Evolutionary conservation across 2,797 vertebrate species (phyloP), one percentile per base, ranked within the genome.

Genomic region (Fratercula arctica): DNA sequence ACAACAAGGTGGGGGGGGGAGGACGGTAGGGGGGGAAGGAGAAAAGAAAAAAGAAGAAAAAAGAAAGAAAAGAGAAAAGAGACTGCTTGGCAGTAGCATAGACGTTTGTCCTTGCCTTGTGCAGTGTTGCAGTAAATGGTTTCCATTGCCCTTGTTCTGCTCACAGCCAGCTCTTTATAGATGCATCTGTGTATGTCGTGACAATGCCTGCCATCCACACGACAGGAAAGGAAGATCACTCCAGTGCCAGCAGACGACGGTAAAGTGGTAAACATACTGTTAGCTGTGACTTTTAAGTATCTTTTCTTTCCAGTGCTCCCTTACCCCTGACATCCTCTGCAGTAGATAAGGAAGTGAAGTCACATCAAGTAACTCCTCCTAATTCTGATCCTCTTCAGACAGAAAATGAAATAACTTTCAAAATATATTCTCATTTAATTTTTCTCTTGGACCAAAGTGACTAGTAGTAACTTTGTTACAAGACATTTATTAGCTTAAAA

Each of bases 351-450:
- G 29, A 74, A 59, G 5, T 13, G 23, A 76, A 75, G 19, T 39
- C 16, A 85, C 73, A 92, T 46, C 68, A 85, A 48, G 53, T 54
- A 63, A 39, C 31, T 75, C 29, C 19, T 73, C 74, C 26, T n/a
- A 85, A 48, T 15, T 68, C 48, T 46, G 39, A 86, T 75, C 48
- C 21, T 46, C 37, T 90, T 94, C 81, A 85, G 45, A 21, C 53
- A 74, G 53, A 85, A 91, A 94, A 92, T 57, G 11, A 70, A 89
- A 76, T 35, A 4, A 35, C 51, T 85, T 93, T 67, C 75, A 92
- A 96, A 76, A 93, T 64, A 46, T 31, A 72, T 77, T 95, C 24
- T 82, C 35, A 88, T 86, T 92, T 63, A 69, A 48, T 75, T 89
- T 73, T 92, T 66, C 56, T 54, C 67, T 81, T 83, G 61, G 53